These are phyloP conservation scores for Leptopilina myrica DNA, from an alignment of 2,888 invertebrate genomes.

Conservation along the genomic window DNA sequence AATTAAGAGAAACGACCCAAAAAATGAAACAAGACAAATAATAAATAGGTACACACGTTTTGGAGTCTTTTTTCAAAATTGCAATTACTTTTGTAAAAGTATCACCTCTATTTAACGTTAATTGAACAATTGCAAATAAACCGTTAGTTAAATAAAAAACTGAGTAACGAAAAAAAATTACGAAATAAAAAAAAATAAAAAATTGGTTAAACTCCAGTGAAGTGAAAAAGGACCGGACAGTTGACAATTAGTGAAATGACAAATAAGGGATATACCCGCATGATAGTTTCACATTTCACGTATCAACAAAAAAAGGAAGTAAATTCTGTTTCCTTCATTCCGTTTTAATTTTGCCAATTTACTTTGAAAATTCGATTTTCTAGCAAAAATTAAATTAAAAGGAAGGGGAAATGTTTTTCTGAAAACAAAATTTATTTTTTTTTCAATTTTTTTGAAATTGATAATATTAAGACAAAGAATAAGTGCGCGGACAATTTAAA, in stretches of 20 bases:
- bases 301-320: neutral
- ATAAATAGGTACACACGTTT: too few relatives aligned
- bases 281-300: conserved; percentile 46
- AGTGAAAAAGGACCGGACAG: conserved; percentile 42
- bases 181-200: neutral
- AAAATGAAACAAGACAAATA: too few relatives aligned
- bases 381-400: too few relatives aligned
- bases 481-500: too few relatives aligned
- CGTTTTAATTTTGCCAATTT: neutral
- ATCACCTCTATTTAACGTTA: too few relatives aligned
- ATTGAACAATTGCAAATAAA: conserved; percentile 1
- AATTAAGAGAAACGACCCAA: too few relatives aligned
- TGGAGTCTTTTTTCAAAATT: too few relatives aligned
- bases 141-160: neutral
- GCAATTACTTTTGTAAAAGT: neutral
- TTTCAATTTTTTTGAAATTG: too few relatives aligned
- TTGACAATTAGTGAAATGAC: conserved; percentile 45
- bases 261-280: conserved; percentile 52
- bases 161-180: neutral
- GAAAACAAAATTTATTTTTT: too few relatives aligned
- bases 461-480: too few relatives aligned
- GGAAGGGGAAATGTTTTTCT: too few relatives aligned
- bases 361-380: neutral
- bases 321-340: neutral
- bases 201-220: neutral